phyloP scores from a whole-genome alignment of 2,113 vertebrate species.

The Hylia prasina region DNA sequence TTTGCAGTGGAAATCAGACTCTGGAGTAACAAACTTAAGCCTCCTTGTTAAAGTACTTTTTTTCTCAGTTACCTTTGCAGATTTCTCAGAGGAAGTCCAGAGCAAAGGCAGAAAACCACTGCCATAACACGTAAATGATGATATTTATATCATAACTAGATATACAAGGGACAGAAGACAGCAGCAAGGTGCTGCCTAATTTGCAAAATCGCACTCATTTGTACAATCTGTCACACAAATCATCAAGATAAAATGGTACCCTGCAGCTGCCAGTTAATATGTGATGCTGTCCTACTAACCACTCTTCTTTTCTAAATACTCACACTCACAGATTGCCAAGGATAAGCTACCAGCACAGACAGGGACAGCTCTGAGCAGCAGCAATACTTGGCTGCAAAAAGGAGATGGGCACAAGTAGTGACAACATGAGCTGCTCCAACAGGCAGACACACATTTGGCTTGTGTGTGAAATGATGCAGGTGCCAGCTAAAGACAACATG shows the following conservation, averaged over 20 bases:
- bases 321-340: neutral
- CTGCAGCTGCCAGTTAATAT: neutral
- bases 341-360: neutral
- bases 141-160: neutral
- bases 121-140: neutral
- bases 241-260: neutral
- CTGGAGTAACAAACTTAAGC: neutral
- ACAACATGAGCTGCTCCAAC: neutral
- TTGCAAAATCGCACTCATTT: neutral
- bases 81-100: neutral
- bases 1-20: neutral
- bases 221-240: neutral
- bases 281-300: neutral
- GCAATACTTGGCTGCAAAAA: neutral
- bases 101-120: neutral
- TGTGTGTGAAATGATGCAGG: neutral
- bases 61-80: neutral
- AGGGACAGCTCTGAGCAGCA: neutral
- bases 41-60: neutral
- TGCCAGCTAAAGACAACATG: neutral
- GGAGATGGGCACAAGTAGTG: neutral
- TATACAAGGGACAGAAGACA: neutral
- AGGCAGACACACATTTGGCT: neutral
- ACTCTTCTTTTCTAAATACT: neutral
- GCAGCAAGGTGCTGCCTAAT: neutral